A percentile compares a stretch with the other conserved stretches of the same genome.
These are phyloP conservation scores for Rhagonycha fulva DNA, from an alignment of 2,888 invertebrate species.

Conservation along the genomic window DNA sequence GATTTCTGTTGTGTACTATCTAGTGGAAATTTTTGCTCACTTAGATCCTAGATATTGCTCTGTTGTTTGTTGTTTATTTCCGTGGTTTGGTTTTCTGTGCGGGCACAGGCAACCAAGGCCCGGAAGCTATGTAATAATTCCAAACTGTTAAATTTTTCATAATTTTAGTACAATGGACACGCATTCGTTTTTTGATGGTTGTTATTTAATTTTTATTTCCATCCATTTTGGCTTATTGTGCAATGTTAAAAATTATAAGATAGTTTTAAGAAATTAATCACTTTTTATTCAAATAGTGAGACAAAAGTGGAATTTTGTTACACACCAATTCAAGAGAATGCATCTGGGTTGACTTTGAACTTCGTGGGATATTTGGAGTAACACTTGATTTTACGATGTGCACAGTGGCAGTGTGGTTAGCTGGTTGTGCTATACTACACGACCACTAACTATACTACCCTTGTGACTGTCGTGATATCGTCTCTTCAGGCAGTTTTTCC, in stretches of 20 bases:
- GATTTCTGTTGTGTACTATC: too few species aligned
- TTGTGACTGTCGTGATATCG: slow-evolving; percentile 62
- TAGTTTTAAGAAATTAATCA: background rate
- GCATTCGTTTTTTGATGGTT: too few species aligned
- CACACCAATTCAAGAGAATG: background rate
- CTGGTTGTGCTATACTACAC: slow-evolving; percentile 92
- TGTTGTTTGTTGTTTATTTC: too few species aligned
- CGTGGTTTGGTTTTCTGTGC: too few species aligned
- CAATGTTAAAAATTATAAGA: background rate
- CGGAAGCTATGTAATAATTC: too few species aligned
- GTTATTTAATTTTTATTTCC: background rate
- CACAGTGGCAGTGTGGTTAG: slow-evolving; percentile 99
- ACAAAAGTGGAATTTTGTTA: background rate
- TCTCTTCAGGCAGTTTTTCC: slow-evolving; percentile 37
- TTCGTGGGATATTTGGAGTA: background rate
- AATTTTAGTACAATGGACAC: background rate
- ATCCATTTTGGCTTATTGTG: background rate
- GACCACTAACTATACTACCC: slow-evolving; percentile 96
- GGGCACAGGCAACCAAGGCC: too few species aligned
- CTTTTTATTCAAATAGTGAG: background rate
- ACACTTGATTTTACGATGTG: slow-evolving; percentile 45
- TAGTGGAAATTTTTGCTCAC: too few species aligned
- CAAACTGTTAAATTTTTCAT: too few species aligned
- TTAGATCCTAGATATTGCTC: too few species aligned
- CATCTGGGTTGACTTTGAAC: background rate